Evolutionary conservation across 2,888 invertebrate species (phyloP).

Genomic region (Drosophila subquinaria): DNA sequence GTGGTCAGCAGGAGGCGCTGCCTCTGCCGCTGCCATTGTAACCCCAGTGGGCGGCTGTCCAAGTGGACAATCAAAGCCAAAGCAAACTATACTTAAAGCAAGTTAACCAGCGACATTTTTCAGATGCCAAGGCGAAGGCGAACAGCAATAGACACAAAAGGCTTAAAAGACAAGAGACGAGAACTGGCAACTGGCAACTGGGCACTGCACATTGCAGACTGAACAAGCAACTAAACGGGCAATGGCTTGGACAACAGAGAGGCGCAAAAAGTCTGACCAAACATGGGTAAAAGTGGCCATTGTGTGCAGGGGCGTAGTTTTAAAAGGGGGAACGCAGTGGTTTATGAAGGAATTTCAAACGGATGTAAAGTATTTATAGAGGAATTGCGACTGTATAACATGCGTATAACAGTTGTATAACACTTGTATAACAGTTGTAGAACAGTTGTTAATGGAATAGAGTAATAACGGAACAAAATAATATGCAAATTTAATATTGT

Average conservation of each 20-base stretch:
- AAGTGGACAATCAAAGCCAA: slow-evolving; percentile 66
- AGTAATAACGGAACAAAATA: not conserved
- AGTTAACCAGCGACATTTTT: slow-evolving; percentile 80
- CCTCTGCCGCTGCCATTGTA: not conserved
- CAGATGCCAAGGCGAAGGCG: slow-evolving; percentile 70
- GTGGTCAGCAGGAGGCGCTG: slow-evolving; percentile 54
- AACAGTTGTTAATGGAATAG: not conserved
- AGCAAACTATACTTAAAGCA: slow-evolving; percentile 76
- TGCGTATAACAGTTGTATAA: not conserved
- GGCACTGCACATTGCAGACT: slow-evolving; percentile 14
- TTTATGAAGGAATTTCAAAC: not conserved
- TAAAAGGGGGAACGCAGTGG: not conserved
- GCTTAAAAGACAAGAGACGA: slow-evolving; percentile 26
- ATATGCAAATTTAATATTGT: not conserved
- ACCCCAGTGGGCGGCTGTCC: slow-evolving; percentile 59
- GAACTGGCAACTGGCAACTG: not conserved
- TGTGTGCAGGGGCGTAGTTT: slow-evolving; percentile 40
- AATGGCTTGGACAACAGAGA: slow-evolving; percentile 50
- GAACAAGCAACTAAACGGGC: slow-evolving; percentile 75
- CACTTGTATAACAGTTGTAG: not conserved
- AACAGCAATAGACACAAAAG: slow-evolving; percentile 52
- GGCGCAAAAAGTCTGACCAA: slow-evolving; percentile 71
- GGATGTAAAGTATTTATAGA: not conserved
- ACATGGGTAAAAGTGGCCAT: slow-evolving; percentile 70
- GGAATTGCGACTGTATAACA: not conserved